phyloP scores from a whole-genome alignment of 1,140 invertebrate genomes.

The Bradysia coprophila region DNA sequence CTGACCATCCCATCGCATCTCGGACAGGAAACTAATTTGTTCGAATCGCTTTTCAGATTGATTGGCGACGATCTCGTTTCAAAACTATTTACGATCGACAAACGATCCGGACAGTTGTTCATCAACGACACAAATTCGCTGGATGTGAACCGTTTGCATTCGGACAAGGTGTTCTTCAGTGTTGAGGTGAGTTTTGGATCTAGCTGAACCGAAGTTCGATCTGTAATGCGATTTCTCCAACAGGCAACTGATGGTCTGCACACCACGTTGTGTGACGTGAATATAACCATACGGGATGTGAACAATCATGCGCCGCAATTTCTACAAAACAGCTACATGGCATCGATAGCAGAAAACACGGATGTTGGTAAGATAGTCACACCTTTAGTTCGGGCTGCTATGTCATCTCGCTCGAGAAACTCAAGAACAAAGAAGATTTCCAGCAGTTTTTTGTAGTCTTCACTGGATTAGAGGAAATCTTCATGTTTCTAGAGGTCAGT shows the following conservation, averaged over 20 bases:
- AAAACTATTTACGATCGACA: conserved; percentile 18
- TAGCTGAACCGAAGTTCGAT: too few relatives aligned
- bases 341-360: conserved; percentile 55
- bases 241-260: conserved; percentile 60
- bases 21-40: too few relatives aligned
- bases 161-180: conserved; percentile 16
- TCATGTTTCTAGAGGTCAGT: too few relatives aligned
- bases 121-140: conserved; percentile 17
- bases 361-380: conserved; percentile 33
- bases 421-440: too few relatives aligned
- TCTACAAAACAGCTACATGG: conserved; percentile 47
- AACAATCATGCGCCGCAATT: conserved; percentile 76
- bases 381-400: background rate
- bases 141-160: conserved; percentile 21
- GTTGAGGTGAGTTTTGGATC: conserved; percentile 10
- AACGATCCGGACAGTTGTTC: conserved; percentile 17
- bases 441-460: too few relatives aligned
- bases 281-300: conserved; percentile 62
- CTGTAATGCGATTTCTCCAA: too few relatives aligned
- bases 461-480: too few relatives aligned
- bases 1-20: too few relatives aligned
- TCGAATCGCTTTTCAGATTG: too few relatives aligned
- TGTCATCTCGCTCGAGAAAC: too few relatives aligned
- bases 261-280: conserved; percentile 45
- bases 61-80: conserved; percentile 15